Evolutionary conservation across 2,888 invertebrate genomes (phyloP), one percentile per base, ranked within the genome.

Genomic region (Agrotis clavis): DNA sequence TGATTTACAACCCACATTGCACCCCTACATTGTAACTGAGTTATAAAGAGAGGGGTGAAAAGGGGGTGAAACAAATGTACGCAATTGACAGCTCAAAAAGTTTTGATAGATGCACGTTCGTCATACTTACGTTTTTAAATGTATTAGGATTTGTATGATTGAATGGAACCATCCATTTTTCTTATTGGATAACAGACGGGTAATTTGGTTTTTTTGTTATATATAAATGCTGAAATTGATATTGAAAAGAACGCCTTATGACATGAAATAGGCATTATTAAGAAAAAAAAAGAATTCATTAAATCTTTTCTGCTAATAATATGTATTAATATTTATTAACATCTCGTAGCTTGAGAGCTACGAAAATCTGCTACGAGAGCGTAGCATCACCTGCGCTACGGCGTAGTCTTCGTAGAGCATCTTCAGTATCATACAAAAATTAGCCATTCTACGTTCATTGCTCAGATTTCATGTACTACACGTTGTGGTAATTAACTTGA

Each of bases 71-170:
- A 85, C 68, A 83, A 85, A 87, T 85, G 84, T 72, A 61, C 72
- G 78, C 84, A 73, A 87, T 83, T 85, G 85, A 84, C 77, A 84
- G 78, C 78, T 75, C 60, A 67, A 65, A 71, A 84, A 84, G 80
- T 84, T 84, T 71, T 72, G 80, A 84, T 85, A 61, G 75, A 77
- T 66, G 48, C 51, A 61, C 62, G 82, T 84, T 85, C 71, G 57
- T 84, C 83, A 86, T 62, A 19, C 9, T 48, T 25, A 65, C 67
- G 65, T 68, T 82, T 81, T 79, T 77, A 74, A 84, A 84, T 62
- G 60, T 73, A 63, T 78, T 73, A 48, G 59, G 53, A 68, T 70
- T 69, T 25, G 56, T 25, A 21, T 61, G 67, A 74, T 67, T 72
- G 76, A 85, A 83, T 68, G 25, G 41, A 6, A 19, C n/a, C 62